Conservation (phyloP, 2,797 vertebrate species). For the Manis crassicaudata region DNA sequence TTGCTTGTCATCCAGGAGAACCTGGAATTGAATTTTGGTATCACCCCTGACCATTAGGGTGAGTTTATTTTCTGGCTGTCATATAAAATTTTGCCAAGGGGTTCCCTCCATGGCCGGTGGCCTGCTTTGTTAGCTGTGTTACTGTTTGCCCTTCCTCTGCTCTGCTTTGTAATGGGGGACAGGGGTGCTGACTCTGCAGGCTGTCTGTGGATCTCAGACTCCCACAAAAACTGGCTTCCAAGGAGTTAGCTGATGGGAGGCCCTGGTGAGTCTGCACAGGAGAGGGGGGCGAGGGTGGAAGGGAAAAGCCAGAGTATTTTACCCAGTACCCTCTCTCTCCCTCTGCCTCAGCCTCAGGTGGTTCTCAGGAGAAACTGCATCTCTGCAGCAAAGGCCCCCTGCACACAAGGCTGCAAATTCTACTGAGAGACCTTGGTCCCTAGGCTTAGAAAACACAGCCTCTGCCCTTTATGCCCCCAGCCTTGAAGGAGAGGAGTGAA, state of each 20-base stretch:
- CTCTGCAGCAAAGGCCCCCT: background rate
- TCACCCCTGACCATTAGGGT: background rate
- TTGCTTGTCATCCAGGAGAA: background rate
- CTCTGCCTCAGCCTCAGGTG: background rate
- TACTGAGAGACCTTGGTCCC: background rate
- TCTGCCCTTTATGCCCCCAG: background rate
- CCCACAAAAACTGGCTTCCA: background rate
- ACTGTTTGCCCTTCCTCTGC: background rate
- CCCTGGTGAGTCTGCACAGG: background rate
- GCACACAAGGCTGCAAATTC: background rate
- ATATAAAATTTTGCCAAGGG: too few relatives aligned
- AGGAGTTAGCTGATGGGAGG: background rate
- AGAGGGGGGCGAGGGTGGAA: background rate
- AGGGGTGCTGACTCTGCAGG: too few relatives aligned
- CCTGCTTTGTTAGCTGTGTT: background rate
- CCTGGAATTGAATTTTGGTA: background rate
- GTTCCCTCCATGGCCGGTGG: background rate
- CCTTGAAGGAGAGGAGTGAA: accelerated
- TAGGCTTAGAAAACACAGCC: background rate
- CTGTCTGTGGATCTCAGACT: background rate
- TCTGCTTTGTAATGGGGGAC: accelerated
- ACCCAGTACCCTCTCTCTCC: background rate
- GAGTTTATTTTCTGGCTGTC: background rate
- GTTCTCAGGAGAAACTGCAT: background rate
- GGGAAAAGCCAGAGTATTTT: background rate